A percentile compares a stretch with the other conserved stretches of the same genome.
phyloP scores from a whole-genome alignment of 30 jellyfish, hydroid and myxozoan species.

The Aurelia coerulea region DNA sequence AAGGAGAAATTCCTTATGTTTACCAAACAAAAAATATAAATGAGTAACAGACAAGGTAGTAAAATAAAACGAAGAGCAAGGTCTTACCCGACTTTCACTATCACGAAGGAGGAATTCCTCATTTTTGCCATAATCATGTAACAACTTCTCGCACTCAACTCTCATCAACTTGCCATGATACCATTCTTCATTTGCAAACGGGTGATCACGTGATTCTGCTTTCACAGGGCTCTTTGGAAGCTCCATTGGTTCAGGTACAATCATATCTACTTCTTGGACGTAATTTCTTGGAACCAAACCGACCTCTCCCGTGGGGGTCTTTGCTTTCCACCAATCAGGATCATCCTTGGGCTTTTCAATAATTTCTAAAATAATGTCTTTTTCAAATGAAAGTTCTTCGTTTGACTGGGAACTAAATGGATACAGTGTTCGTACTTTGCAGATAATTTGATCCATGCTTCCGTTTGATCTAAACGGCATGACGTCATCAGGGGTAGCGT shows the following conservation, averaged over 20 bases:
- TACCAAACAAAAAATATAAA: too few relatives aligned
- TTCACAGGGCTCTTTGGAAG: neutral
- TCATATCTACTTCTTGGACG: slow-evolving; percentile 84
- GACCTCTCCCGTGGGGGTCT: slow-evolving; percentile 82
- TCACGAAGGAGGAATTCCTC: slow-evolving; percentile 90
- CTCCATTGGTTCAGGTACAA: slow-evolving; percentile 33
- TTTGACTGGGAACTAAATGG: slow-evolving; percentile 82
- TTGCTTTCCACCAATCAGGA: slow-evolving; percentile 99
- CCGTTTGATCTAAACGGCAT: slow-evolving; percentile 35
- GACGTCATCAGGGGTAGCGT: slow-evolving; percentile 86
- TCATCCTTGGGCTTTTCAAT: slow-evolving; percentile 93
- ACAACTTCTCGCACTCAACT: slow-evolving; percentile 76
- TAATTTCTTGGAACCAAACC: slow-evolving; percentile 98
- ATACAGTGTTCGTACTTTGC: slow-evolving; percentile 90
- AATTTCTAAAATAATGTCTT: slow-evolving; percentile 75
- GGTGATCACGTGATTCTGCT: slow-evolving; percentile 12
- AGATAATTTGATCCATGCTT: slow-evolving; percentile 55
- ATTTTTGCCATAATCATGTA: slow-evolving; percentile 81
- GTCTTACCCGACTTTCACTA: slow-evolving; percentile 93
- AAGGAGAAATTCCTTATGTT: too few relatives aligned
- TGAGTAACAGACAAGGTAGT: too few relatives aligned
- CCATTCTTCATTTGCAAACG: slow-evolving; percentile 88
- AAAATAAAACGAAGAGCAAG: too few relatives aligned
- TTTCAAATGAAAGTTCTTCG: slow-evolving; percentile 93
- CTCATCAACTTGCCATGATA: slow-evolving; percentile 89